Conservation (phyloP, 2,888 invertebrate species). For the Eupithecia abbreviata region DNA sequence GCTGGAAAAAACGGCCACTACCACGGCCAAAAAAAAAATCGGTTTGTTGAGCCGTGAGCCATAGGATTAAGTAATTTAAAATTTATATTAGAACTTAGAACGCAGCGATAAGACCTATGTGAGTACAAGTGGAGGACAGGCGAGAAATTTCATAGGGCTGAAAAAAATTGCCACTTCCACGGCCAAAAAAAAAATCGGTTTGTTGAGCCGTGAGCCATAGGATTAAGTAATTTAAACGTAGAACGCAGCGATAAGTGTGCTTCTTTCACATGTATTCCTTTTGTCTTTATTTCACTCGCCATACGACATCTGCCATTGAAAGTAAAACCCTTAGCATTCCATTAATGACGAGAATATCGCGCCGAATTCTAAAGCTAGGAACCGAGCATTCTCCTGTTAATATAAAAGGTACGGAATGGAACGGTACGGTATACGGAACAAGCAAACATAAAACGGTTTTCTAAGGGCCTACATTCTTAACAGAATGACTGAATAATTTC, state of each 20-base stretch:
- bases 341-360: not conserved
- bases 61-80: too few relatives aligned
- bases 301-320: not conserved
- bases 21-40: too few relatives aligned
- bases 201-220: too few relatives aligned
- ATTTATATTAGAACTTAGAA: not conserved
- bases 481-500: slow-evolving; percentile 17
- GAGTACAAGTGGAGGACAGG: not conserved
- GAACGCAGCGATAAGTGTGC: not conserved
- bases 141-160: not conserved
- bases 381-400: slow-evolving; percentile 1
- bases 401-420: slow-evolving; percentile 12
- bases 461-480: slow-evolving; percentile 12
- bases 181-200: not conserved
- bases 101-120: not conserved
- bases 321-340: not conserved
- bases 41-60: too few relatives aligned
- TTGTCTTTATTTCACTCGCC: not conserved
- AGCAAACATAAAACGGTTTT: slow-evolving; percentile 14
- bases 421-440: slow-evolving; percentile 2
- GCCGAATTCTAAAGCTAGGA: not conserved
- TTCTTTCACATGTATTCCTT: too few relatives aligned
- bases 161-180: not conserved
- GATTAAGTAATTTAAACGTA: not conserved
- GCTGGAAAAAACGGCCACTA: too few relatives aligned